Base-by-base conservation (phyloP, 2,888 invertebrate species). In the Epiblema foenella region DNA sequence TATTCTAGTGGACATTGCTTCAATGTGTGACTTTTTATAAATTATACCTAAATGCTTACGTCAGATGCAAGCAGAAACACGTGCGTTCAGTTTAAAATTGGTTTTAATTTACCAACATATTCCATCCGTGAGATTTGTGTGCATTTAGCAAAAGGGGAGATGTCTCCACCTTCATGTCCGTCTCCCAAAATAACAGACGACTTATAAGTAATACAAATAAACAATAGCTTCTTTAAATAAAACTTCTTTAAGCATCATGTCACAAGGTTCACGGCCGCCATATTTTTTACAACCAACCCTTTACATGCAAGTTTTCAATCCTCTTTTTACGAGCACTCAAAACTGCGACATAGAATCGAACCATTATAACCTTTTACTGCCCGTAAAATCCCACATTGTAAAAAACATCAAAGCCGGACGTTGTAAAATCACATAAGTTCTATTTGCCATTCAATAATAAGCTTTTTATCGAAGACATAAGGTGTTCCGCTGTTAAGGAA, bases 341-440 rank as follows among this genome's bases (percentile, higher is more conserved):
- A 49, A 69, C 57, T 69, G 60, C 3, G 56, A 71, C 66, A 69
- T 64, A 29, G 18, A 46, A 54, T 17, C 52, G 4, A n/a, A 52
- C 37, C 71, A 67, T 71, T 60, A 66, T 67, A 71, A 67, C 51
- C 39, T 67, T 71, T 71, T 71, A 71, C 60, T 39, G 66, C 54
- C 24, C 20, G 37, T 66, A 67, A 71, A 71, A 54, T 46, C 18
- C 65, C 69, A 70, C 52, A 67, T 71, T 71, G 71, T 57, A 57
- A 24, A 71, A 70, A 71, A 71, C 66, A 60, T 66, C 54, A 57
- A 67, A 52, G 56, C 59, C 60, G 9, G 49, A 69, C n/a, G 64
- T 39, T 51, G 69, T 69, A 42, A 66, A 66, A 66, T 49, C 59
- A 49, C 4, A 33, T 11, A 18, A 49, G 33, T 37, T 24, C 3